These are phyloP conservation scores for Lithobates sylvaticus DNA, from an alignment of 2,797 vertebrate species.

Conservation along the genomic window DNA sequence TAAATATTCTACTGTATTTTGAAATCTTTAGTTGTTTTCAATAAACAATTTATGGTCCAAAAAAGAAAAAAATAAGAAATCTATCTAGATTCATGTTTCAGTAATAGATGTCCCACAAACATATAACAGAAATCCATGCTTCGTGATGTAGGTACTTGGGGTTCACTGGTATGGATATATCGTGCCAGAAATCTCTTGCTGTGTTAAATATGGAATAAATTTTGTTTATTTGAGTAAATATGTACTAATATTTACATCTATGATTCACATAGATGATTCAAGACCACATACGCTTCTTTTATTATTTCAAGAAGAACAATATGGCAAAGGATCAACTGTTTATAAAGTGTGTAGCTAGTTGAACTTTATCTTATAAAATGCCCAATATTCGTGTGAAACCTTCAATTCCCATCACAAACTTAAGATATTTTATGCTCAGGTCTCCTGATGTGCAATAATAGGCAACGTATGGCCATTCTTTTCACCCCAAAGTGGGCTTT, in stretches of 20 bases:
- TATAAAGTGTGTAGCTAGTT: neutral
- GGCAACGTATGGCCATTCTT: constrained; percentile 48
- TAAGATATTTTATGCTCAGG: constrained; percentile 29
- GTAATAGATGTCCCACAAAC: no score
- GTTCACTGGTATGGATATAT: neutral
- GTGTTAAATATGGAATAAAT: neutral
- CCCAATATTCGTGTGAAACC: constrained; percentile 5
- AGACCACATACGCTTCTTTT: neutral
- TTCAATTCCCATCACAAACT: constrained; percentile 7
- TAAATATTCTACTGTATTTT: no score
- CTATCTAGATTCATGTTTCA: no score
- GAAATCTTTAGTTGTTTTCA: no score
- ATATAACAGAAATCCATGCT: no score
- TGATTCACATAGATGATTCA: neutral
- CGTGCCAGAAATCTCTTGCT: neutral
- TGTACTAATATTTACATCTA: neutral
- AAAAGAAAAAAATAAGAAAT: no score
- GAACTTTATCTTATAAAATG: neutral
- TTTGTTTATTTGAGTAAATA: neutral
- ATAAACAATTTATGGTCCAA: no score
- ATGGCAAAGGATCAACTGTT: neutral
- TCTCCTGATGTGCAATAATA: constrained; percentile 48
- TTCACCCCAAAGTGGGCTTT: constrained; percentile 39
- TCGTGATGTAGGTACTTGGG: neutral
- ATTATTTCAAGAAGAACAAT: neutral